A percentile compares a stretch with the other conserved stretches of the same genome.
phyloP scores from a whole-genome alignment of 2,797 vertebrate genomes.

The Trichosurus vulpecula region DNA sequence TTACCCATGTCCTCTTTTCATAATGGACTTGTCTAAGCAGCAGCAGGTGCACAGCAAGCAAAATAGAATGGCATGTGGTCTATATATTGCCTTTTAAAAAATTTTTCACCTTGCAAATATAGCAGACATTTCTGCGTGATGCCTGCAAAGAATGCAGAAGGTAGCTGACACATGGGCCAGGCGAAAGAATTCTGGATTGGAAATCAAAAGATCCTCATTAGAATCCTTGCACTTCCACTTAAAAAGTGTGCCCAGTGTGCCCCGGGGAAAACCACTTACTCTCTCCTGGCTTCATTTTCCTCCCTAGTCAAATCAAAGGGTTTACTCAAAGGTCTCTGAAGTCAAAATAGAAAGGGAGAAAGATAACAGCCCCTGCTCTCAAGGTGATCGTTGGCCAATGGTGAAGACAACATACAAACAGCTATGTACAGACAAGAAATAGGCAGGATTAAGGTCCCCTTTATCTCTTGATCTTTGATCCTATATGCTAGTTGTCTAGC shows the following conservation, averaged over 20 bases:
- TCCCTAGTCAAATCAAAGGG: not conserved
- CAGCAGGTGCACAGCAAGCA: not conserved
- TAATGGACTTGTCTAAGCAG: not conserved
- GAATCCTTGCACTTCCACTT: not conserved
- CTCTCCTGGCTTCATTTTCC: not conserved
- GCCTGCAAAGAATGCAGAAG: slow-evolving; percentile 9
- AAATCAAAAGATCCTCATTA: not conserved
- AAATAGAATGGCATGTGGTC: slow-evolving; percentile 5
- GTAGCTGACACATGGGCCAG: slow-evolving; percentile 28
- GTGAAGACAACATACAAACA: not conserved
- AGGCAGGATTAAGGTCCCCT: not conserved
- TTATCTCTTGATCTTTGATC: not conserved
- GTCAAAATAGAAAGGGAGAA: not conserved
- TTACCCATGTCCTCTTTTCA: not conserved
- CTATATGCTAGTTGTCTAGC: not conserved
- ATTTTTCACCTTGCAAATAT: slow-evolving; percentile 28
- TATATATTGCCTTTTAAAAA: not conserved
- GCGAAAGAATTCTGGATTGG: not conserved
- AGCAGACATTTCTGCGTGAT: slow-evolving; percentile 13
- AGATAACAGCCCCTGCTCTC: not conserved
- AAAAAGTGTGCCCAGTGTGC: not conserved
- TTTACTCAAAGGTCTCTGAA: not conserved
- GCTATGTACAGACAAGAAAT: not conserved
- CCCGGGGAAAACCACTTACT: not conserved
- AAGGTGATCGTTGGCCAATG: not conserved